A percentile compares a stretch with the other conserved stretches of the same genome.
Evolutionary conservation across 1,140 invertebrate genomes (phyloP).

Genomic region (Macrosteles quadrilineatus): DNA sequence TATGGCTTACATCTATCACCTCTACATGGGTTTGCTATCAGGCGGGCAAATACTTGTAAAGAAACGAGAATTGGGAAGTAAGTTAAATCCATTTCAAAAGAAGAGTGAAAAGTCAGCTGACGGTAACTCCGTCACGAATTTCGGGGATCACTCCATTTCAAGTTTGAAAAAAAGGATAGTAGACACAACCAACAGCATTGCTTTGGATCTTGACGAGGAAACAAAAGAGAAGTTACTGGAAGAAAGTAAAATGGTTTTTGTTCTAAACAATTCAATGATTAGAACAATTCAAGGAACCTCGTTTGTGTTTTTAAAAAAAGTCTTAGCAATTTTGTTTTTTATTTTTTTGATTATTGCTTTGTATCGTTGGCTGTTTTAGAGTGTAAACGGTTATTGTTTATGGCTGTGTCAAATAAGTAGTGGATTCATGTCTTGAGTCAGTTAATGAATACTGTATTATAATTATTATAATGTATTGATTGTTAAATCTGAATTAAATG

Average conservation of each 20-base stretch:
- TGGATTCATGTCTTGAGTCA: no score
- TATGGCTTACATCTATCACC: slow-evolving; percentile 77
- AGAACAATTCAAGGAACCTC: slow-evolving; percentile 63
- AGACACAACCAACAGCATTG: slow-evolving; percentile 68
- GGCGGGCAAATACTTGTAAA: slow-evolving; percentile 76
- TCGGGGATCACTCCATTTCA: slow-evolving; percentile 58
- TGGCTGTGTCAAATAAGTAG: no score
- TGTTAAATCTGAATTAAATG: no score
- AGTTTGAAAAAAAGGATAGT: slow-evolving; percentile 66
- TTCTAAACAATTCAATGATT: slow-evolving; percentile 72
- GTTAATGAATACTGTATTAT: no score
- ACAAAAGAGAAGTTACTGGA: slow-evolving; percentile 67
- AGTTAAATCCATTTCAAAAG: slow-evolving; percentile 28
- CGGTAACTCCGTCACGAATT: slow-evolving; percentile 62
- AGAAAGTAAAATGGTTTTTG: slow-evolving; percentile 75
- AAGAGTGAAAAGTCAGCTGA: slow-evolving; percentile 43
- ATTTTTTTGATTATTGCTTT: neutral
- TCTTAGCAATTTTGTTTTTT: slow-evolving; percentile 18
- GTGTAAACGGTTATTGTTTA: no score
- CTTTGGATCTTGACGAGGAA: slow-evolving; percentile 63
- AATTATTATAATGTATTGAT: no score
- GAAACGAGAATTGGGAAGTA: slow-evolving; percentile 62
- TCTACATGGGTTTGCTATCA: slow-evolving; percentile 78
- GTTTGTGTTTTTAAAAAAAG: slow-evolving; percentile 45
- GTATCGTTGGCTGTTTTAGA: neutral